Evolutionary conservation across 2,113 vertebrate species (phyloP), one percentile per base, ranked within the genome.

Genomic region (Chascanopsetta lugubris): DNA sequence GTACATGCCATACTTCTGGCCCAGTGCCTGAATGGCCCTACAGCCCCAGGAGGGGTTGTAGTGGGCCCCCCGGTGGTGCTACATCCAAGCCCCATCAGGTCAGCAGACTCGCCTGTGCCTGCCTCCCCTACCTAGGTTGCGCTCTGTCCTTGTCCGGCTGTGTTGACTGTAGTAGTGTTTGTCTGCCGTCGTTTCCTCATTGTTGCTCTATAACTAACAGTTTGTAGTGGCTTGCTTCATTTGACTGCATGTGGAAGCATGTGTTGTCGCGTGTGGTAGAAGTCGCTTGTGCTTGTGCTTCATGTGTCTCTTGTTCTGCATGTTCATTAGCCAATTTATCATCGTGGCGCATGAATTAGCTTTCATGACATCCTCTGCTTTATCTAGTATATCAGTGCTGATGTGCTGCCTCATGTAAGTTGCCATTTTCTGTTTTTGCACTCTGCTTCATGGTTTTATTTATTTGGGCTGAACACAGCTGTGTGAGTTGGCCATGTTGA

Each of bases 61-160:
- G 86, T 85, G 88, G 83, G 83, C 85, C 88, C 58, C 87, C 92
- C 55, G 82, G 90, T 72, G 93, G 93, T 72, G 87, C 92, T 66
- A 20, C 87, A 43, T 3, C 87, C 68, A 96, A 93, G 88, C 88
- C 84, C 77, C 82, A 90, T 81, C 93, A 92, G 84, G 93, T 99
- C 89, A 99, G 96, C 93, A 95, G 94, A 89, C 85, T 93, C 93
- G 71, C 91, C 94, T 87, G 94, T 94, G 93, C 89, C 85, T 87
- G 89, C 89, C 83, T 75, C 79, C 85, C 79, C 63, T 78, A 59
- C 54, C 65, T 75, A 69, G 67, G 10, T 66, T 73, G 72, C 79
- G 70, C 63, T 80, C 25, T 84, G 7, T 76, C 50, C 57, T 50
- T 84, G 63, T 73, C 55, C 72, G 70, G 75, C 83, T 79, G 17